Evolutionary conservation across 2,113 vertebrate genomes (phyloP).

Genomic region (Cephalopholis sonnerati): DNA sequence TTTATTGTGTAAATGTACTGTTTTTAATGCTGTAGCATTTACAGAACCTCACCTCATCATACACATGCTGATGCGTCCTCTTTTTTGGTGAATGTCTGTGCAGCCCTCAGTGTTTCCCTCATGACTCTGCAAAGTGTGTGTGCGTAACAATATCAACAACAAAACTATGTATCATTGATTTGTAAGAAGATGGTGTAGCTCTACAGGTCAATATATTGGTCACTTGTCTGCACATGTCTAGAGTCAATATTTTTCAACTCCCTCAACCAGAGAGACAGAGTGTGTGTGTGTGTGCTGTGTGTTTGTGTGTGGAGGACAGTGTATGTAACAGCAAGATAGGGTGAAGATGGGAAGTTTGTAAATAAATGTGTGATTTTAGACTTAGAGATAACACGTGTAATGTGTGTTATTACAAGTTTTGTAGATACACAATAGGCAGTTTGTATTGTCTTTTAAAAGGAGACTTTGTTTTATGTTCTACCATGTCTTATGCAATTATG

Average conservation of each 20-base stretch:
- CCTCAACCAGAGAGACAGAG: background rate
- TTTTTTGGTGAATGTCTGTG: constrained; percentile 22
- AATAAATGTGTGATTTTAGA: constrained; percentile 83
- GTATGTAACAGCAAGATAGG: background rate
- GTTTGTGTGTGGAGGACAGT: background rate
- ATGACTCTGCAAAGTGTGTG: constrained; percentile 34
- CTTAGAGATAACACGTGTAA: constrained; percentile 86
- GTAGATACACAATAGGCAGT: constrained; percentile 61
- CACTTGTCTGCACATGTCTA: constrained; percentile 40
- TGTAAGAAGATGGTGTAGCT: constrained; percentile 5
- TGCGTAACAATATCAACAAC: constrained; percentile 31
- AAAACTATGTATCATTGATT: constrained; percentile 10
- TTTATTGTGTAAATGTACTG: constrained; percentile 25
- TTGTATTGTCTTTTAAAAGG: constrained; percentile 84
- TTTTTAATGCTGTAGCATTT: constrained; percentile 23
- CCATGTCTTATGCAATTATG: constrained; percentile 85
- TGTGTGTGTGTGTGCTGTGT: background rate
- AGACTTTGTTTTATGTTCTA: constrained; percentile 22
- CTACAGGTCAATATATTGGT: constrained; percentile 50
- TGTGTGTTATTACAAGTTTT: constrained; percentile 83
- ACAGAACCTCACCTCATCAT: constrained; percentile 15
- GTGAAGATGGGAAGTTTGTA: constrained; percentile 78
- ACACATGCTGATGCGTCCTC: background rate
- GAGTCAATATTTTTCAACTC: constrained; percentile 74
- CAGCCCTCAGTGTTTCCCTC: constrained; percentile 32